Percentiles rank a stretch among this genome's conserved stretches.
phyloP scores from a whole-genome alignment of 92 coral and sea anemone genomes.

The Palythoa caribaeorum region DNA sequence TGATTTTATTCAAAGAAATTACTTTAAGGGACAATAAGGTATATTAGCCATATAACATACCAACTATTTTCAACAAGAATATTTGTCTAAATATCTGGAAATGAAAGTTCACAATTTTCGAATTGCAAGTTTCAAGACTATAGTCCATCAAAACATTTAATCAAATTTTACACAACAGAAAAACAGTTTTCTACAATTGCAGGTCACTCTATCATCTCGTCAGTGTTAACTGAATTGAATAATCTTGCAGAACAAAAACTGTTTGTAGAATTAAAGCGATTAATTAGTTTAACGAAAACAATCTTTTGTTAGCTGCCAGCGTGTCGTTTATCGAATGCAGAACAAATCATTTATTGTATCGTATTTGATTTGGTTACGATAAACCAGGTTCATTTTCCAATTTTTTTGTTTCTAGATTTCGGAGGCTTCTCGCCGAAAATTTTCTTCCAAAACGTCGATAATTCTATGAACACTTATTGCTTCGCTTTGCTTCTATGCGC shows the following conservation, averaged over 20 bases:
- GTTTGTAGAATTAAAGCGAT: not conserved
- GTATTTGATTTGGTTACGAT: too few species aligned
- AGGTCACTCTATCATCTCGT: not conserved
- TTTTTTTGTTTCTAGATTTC: too few species aligned
- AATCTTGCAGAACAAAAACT: not conserved
- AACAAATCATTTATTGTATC: too few species aligned
- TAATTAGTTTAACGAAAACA: not conserved
- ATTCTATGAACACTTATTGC: too few species aligned
- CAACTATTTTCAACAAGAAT: not conserved
- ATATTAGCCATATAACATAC: not conserved
- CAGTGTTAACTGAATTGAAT: not conserved
- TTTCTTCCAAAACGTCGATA: too few species aligned
- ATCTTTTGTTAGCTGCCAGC: not conserved
- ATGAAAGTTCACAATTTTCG: not conserved
- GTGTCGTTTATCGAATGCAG: too few species aligned
- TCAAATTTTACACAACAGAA: not conserved
- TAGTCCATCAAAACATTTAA: not conserved
- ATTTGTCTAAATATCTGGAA: not conserved
- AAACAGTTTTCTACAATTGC: not conserved
- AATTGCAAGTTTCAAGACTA: not conserved
- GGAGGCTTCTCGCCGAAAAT: too few species aligned
- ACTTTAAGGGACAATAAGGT: not conserved
- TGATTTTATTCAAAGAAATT: not conserved
- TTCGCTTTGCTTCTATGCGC: too few species aligned
- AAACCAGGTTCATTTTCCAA: too few species aligned